Evolutionary conservation across 2,113 vertebrate species (phyloP).

Genomic region (Zosterops pallidus): DNA sequence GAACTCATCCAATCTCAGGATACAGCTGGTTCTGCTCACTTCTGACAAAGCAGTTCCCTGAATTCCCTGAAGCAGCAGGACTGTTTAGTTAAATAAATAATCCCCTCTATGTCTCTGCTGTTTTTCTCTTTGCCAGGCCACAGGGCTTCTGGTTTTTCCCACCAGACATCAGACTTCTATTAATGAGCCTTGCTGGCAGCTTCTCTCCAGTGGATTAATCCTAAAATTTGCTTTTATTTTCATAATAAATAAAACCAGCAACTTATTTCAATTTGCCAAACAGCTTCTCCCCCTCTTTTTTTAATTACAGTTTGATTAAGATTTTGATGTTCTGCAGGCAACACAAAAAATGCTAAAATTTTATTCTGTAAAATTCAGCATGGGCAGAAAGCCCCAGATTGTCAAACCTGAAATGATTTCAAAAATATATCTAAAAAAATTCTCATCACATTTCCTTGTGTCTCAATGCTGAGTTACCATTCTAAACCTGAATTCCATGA

Average conservation of each 20-base stretch:
- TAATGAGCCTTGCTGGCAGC: not conserved
- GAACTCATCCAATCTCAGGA: not conserved
- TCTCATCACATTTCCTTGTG: not conserved
- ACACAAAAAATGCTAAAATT: not conserved
- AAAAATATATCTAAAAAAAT: rapidly evolving
- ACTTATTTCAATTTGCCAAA: not conserved
- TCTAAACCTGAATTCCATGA: not conserved
- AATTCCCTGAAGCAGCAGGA: not conserved
- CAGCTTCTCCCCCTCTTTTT: not conserved
- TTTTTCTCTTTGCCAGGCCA: not conserved
- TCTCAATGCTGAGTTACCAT: not conserved
- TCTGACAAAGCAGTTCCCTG: not conserved
- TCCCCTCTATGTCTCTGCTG: not conserved
- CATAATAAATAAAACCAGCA: not conserved
- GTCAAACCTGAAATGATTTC: not conserved
- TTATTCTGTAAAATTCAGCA: not conserved
- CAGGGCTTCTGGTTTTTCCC: not conserved
- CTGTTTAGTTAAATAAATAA: not conserved
- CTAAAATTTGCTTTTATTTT: not conserved
- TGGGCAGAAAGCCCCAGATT: not conserved
- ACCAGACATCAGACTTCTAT: not conserved
- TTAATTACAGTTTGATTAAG: not conserved
- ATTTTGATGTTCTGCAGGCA: not conserved
- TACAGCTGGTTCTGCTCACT: not conserved
- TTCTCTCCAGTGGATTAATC: not conserved